Evolutionary conservation across 2,113 vertebrate genomes (phyloP).

Genomic region (Campylomormyrus numenius): DNA sequence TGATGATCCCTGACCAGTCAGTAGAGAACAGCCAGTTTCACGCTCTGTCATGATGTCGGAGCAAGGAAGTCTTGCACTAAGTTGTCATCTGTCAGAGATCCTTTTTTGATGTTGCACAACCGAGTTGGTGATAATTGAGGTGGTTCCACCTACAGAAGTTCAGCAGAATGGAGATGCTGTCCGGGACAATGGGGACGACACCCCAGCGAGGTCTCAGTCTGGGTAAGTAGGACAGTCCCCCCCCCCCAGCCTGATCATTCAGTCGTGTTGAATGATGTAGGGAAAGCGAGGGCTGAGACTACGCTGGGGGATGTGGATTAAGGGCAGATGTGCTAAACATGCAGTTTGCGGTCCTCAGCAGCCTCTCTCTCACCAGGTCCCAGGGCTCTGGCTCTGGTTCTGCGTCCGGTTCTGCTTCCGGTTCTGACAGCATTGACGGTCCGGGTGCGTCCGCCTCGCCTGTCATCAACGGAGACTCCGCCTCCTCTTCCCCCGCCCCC

Average conservation of each 20-base stretch:
- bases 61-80: too few species aligned
- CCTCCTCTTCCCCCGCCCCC: constrained; percentile 60
- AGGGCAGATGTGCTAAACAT: not conserved
- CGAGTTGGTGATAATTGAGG: not conserved
- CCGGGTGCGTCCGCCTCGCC: constrained; percentile 60
- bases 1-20: too few species aligned
- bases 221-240: not conserved
- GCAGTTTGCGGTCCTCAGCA: not conserved
- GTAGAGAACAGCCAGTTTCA: too few species aligned
- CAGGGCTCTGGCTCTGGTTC: constrained; percentile 33
- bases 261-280: not conserved
- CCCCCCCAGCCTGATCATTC: too few species aligned
- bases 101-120: too few species aligned
- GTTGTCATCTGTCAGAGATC: too few species aligned
- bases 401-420: constrained; percentile 53
- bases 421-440: constrained; percentile 49
- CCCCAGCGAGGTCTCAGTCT: not conserved
- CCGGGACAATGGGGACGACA: not conserved
- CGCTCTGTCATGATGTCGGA: too few species aligned
- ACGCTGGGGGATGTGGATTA: not conserved
- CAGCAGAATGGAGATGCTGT: constrained; percentile 13
- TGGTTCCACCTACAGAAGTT: not conserved
- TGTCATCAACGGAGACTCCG: constrained; percentile 54
- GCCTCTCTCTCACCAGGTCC: not conserved
- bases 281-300: not conserved